Base-by-base conservation (phyloP, 2,888 invertebrate species). In the Cataglyphis rosenhaueri region DNA sequence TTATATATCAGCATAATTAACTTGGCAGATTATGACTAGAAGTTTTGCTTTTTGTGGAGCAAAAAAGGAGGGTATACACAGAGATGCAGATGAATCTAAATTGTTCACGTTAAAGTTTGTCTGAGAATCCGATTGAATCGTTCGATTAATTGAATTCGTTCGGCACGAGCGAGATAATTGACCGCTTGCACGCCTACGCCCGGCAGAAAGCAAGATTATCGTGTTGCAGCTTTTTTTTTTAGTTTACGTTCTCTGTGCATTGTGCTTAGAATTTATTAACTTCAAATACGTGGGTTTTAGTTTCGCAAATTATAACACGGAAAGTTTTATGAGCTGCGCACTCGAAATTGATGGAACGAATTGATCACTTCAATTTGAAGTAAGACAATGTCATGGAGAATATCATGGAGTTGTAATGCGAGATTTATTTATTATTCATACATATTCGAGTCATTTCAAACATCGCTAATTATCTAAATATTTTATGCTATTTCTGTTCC, bases 141-240 rank as follows among this genome's bases (percentile, higher is more conserved):
- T 70, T 70, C 44, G 32, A 59, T 78, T 70, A 78, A 78, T 59
- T 78, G 70, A 78, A 78, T 70, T 25, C 59, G 21, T 59, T 78
- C 59, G 32, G 59, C 70, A 48, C 70, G 65, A 70, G 18, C 59
- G n/a, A 21, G 57, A 70, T 78, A 78, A 78, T 78, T 59, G 68
- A 70, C 70, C 44, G 57, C 59, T 32, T 68, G 41, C 44, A 70
- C 70, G 35, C 70, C 78, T 41, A 70, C 70, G 59, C 29, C 21
- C 41, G 10, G n/a, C 25, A 25, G 38, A 35, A 59, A 65, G 29
- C 65, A 25, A 65, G 59, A 44, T 70, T 70, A 35, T 44, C 57
- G 15, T 57, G 15, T 35, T 35, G 25, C 18, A 35, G n/a, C 15
- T 75, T 41, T 78, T 59, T 57, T 76, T 57, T 57, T n/a, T 15